Evolutionary conservation across 2,113 vertebrate genomes (phyloP).

Genomic region (Eurystomus gularis): DNA sequence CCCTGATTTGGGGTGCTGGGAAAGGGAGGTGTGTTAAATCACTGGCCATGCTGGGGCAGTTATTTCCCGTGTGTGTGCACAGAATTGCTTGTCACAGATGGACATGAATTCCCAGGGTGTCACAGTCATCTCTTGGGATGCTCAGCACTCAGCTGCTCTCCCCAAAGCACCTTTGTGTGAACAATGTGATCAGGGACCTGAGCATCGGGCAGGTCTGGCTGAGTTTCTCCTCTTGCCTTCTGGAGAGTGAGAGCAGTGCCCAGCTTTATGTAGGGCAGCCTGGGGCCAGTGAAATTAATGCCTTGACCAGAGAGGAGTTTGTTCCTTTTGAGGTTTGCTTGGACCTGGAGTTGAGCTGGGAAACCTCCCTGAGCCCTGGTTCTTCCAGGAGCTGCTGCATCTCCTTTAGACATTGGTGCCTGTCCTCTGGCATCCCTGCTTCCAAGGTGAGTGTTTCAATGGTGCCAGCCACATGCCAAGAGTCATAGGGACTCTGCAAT

Average conservation of each 20-base stretch:
- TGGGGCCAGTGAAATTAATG: background rate
- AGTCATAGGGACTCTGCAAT: background rate
- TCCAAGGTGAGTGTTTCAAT: background rate
- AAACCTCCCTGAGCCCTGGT: background rate
- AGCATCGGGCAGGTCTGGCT: background rate
- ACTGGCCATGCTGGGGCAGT: background rate
- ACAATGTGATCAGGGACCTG: background rate
- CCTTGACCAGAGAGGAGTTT: background rate
- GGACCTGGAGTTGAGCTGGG: background rate
- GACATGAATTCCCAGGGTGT: background rate
- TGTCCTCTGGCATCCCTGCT: background rate
- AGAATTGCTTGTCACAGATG: background rate
- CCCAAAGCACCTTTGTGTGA: background rate
- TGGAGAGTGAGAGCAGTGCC: background rate
- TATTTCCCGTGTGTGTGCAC: background rate
- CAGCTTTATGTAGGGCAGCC: background rate
- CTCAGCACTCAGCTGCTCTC: background rate
- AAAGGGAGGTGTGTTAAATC: background rate
- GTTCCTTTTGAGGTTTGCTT: background rate
- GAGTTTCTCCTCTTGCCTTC: background rate
- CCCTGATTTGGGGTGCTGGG: background rate
- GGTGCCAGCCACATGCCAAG: background rate
- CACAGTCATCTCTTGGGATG: rapidly evolving
- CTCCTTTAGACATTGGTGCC: background rate
- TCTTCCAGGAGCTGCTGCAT: background rate